phyloP scores from a whole-genome alignment of 2,888 invertebrate genomes.

The Cantharis lateralis region DNA sequence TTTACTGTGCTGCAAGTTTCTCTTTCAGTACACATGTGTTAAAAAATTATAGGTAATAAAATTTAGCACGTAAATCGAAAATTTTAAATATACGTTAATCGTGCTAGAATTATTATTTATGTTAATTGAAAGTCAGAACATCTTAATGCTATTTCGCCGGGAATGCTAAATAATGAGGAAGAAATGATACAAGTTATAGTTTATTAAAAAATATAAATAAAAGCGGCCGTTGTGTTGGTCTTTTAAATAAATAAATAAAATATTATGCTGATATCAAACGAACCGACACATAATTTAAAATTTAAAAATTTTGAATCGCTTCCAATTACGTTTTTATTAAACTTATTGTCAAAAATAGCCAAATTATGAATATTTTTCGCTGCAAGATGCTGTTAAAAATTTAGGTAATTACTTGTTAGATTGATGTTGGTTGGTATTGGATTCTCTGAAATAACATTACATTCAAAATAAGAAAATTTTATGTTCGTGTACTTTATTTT shows the following conservation, averaged over 20 bases:
- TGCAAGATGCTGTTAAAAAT: conserved; percentile 14
- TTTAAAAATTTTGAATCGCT: conserved; percentile 36
- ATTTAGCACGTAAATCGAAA: neutral
- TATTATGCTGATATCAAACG: conserved; percentile 28
- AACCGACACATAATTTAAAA: conserved; percentile 35
- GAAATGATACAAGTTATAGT: neutral
- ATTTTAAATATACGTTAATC: neutral
- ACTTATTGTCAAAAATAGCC: conserved; percentile 36
- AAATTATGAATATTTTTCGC: conserved; percentile 34
- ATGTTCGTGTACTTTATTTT: conserved; percentile 36
- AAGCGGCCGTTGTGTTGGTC: neutral
- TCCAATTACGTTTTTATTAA: conserved; percentile 36
- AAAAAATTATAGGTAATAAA: neutral
- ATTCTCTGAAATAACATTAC: conserved; percentile 3
- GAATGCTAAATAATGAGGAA: neutral
- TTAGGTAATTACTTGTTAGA: conserved; percentile 6
- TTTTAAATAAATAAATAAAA: neutral
- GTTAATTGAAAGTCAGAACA: neutral
- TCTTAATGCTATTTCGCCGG: neutral
- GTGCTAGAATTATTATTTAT: neutral
- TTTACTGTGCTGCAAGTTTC: neutral
- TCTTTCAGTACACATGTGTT: neutral
- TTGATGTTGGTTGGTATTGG: neutral
- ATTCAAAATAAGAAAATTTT: conserved; percentile 33
- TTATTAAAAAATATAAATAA: neutral